Evolutionary conservation across 2,888 invertebrate genomes (phyloP), one percentile per base, ranked within the genome.

Genomic region (Campoplex capitator): DNA sequence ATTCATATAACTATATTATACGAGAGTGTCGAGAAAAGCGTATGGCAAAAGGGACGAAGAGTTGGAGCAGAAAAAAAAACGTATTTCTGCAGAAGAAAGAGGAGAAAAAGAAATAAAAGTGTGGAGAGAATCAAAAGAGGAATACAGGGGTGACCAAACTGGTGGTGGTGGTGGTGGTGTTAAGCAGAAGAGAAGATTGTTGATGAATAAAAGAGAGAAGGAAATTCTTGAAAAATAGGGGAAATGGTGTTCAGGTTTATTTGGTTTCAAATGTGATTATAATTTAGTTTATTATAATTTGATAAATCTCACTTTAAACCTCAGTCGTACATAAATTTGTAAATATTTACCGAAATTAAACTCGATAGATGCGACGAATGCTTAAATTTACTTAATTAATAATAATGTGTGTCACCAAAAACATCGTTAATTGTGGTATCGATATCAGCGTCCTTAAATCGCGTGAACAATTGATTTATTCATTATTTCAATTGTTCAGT

Each of bases 21-120:
- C 23, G 78, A 73, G 67, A 54, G 54, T 80, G 16, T 68, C 48
- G 75, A 32, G 78, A 74, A 68, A 56, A 58, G 70, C 58, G 45
- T 68, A 71, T 68, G 62, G 71, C 58, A 68, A 54, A 68, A 48
- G 70, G 62, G n/a, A 23, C 16, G 76, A 42, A 62, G 45, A 58
- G 71, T 81, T 78, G 45, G 67, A 67, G 71, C 16, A 4, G 67
- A 23, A 74, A 68, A 68, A 68, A 42, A 42, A 9, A 9, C n/a
- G 11, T 23, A 70, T 70, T 45, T 70, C n/a, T 45, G 4, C 6
- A 70, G 58, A 73, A 71, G 65, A 48, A 58, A 51, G 82, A 48
- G 4, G 2, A 70, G 58, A 73, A 71, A 70, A 48, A 58, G 42
- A 82, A 48, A 58, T 28, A 70, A 45, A 81, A 70, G 3, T 70